These are phyloP conservation scores for Amazona vittata DNA, from an alignment of 2,113 vertebrate genomes.

Conservation along the genomic window DNA sequence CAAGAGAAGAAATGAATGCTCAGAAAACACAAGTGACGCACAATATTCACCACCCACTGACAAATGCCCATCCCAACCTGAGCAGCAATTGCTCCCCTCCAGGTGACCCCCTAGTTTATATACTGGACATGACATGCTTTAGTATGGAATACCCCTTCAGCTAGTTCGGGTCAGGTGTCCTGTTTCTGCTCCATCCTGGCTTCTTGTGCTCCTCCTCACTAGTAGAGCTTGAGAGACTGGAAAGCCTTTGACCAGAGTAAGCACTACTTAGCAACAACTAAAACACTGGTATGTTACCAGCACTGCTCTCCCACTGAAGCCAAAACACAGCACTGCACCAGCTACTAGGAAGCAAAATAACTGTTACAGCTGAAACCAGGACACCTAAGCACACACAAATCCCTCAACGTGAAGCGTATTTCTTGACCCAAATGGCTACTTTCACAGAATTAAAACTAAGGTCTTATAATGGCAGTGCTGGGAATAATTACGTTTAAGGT, in stretches of 20 bases:
- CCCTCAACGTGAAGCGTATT: rapidly evolving
- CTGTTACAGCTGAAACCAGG: background rate
- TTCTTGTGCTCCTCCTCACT: background rate
- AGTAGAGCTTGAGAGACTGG: background rate
- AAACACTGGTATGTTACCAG: background rate
- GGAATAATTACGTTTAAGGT: background rate
- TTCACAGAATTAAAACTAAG: background rate
- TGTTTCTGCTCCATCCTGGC: background rate
- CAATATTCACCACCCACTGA: background rate
- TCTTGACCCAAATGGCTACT: background rate
- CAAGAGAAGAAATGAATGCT: background rate
- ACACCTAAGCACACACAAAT: background rate
- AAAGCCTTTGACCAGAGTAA: background rate
- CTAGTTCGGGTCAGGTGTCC: background rate
- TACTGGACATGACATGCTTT: background rate
- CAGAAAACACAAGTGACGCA: background rate
- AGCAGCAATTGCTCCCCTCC: background rate
- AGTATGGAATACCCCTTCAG: background rate
- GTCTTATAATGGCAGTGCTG: background rate
- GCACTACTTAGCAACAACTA: background rate
- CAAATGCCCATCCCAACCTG: background rate
- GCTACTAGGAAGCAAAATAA: background rate
- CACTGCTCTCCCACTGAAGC: background rate
- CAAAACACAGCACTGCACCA: background rate
- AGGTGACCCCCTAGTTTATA: background rate